phyloP scores from a whole-genome alignment of 2,113 vertebrate genomes.

The Seriola rivoliana region DNA sequence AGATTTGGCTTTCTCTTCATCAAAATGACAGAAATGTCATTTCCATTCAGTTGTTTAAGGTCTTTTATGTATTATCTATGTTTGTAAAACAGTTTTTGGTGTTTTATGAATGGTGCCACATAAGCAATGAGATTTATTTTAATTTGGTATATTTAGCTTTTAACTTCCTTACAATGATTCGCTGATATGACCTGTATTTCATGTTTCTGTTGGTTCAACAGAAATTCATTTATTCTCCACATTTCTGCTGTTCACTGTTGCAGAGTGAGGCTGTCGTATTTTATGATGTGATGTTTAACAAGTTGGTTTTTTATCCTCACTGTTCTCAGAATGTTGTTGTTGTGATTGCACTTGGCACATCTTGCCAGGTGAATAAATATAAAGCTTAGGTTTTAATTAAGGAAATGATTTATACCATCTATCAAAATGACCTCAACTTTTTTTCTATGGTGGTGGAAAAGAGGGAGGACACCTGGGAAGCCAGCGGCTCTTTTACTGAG shows the following conservation, averaged over 20 bases:
- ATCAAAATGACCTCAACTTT: slow-evolving; percentile 28
- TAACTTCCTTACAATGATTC: background rate
- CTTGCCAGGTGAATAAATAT: slow-evolving; percentile 4
- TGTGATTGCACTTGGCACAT: background rate
- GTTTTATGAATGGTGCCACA: background rate
- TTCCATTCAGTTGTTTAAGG: background rate
- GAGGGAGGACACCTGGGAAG: slow-evolving; percentile 28
- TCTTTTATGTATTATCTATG: background rate
- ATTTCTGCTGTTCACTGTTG: background rate
- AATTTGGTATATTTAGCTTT: background rate
- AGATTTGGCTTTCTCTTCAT: background rate
- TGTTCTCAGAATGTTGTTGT: background rate
- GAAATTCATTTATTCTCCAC: background rate
- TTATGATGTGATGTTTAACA: slow-evolving; percentile 8
- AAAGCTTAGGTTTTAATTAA: slow-evolving; percentile 30
- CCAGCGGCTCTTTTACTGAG: slow-evolving; percentile 4
- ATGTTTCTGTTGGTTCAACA: background rate
- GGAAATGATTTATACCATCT: slow-evolving; percentile 23
- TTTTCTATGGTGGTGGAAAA: slow-evolving; percentile 1
- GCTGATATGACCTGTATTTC: background rate
- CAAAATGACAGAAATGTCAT: background rate
- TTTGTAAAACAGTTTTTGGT: background rate
- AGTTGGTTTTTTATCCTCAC: background rate
- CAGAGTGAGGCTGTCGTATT: slow-evolving; percentile 7
- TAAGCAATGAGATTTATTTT: background rate